Evolutionary conservation across 2,888 invertebrate genomes (phyloP).

Genomic region (Pollenia angustigena): DNA sequence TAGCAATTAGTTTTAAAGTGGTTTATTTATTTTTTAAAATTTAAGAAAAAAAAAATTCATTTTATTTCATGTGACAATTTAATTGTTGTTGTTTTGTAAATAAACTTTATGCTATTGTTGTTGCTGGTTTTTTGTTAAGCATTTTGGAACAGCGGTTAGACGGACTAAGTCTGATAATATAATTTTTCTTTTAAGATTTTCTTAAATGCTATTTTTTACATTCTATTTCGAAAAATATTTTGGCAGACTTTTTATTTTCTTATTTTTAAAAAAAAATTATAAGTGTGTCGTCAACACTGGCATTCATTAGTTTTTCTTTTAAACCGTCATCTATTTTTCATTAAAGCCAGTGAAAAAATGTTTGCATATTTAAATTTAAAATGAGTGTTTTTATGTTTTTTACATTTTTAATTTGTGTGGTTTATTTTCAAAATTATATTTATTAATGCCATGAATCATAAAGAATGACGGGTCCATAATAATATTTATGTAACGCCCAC

Average conservation of each 20-base stretch:
- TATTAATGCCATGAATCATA: slow-evolving; percentile 12
- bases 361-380: not conserved
- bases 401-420: not conserved
- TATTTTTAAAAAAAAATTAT: slow-evolving; percentile 6
- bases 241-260: not conserved
- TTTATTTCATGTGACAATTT: not conserved
- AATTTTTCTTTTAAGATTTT: not conserved
- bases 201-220: not conserved
- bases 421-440: slow-evolving; percentile 8
- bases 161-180: not conserved
- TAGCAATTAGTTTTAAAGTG: not conserved
- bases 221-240: not conserved
- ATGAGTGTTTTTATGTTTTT: not conserved
- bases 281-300: slow-evolving; percentile 45
- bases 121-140: not conserved
- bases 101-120: not conserved
- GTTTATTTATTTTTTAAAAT: not conserved
- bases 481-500: slow-evolving; percentile 4
- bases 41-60: not conserved
- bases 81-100: not conserved
- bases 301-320: slow-evolving; percentile 16
- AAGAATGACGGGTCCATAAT: not conserved
- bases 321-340: slow-evolving; percentile 13
- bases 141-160: not conserved
- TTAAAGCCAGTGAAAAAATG: not conserved